Base-by-base conservation (phyloP, 2,888 invertebrate species). In the Synergus umbraculus region DNA sequence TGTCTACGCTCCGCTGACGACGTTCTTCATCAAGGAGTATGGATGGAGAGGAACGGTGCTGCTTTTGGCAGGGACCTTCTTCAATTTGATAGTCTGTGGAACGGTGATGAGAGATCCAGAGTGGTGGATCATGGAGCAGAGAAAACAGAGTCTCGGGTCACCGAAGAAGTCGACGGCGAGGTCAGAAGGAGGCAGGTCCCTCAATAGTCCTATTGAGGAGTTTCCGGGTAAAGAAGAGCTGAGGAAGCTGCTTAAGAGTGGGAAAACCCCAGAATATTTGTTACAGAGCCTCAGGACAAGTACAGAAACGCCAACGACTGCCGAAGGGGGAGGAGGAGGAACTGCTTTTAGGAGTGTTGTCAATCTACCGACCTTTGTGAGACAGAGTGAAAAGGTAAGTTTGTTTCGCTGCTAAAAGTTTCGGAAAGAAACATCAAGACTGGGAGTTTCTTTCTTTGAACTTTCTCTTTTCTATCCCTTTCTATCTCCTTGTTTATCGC, bases 71-170 rank as follows among this genome's bases (percentile, higher is more conserved):
- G 97, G 97, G 58, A 96, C 97, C 3, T 95, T 98, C 88, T 93
- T 97, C 63, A 96, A 97, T 90, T 94, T 97, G 89, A 96, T 97
- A 88, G 96, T 97, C 0, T 97, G 97, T 90, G 98, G 97, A 0
- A 95, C 96, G 41, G 93, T 97, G 0, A 97, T 98, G 97, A 94
- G 96, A 76, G 97, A 98, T 90, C 96, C 98, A 0, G 96, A 97
- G 86, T 97, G 97, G 97, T 95, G 95, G 94, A 93, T 93, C 10
- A 85, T 93, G 76, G 95, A 95, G 86, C 95, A 96, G 86, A 94
- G 94, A 86, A 94, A 93, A 87, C 92, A 91, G 85, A 83, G 83
- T 13, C 80, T 79, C 0, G 85, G 84, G 87, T 92, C 84, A 85
- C 93, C 87, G 87, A 93, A 88, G 86, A 94, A 95, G 88, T 92